Conservation (phyloP, 2,888 invertebrate species). For the Hartigia nigra region DNA sequence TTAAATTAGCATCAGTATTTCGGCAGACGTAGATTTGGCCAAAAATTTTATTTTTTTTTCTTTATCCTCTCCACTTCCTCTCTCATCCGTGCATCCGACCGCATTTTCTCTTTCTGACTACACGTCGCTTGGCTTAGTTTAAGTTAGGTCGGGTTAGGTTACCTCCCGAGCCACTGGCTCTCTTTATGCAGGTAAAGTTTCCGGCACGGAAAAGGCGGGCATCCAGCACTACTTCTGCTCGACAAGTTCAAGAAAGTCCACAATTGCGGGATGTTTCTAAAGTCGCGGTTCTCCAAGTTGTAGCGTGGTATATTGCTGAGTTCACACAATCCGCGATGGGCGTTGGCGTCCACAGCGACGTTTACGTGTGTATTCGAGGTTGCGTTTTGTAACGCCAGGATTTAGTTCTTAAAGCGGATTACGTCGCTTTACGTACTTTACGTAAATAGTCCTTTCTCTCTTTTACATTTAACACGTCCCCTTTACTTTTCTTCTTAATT, state of each 20-base stretch:
- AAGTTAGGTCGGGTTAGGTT: neutral
- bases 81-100: neutral
- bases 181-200: neutral
- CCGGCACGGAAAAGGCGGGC: neutral
- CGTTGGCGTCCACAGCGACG: neutral
- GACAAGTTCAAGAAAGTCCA: neutral
- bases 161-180: neutral
- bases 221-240: neutral
- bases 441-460: neutral
- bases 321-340: neutral
- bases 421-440: neutral
- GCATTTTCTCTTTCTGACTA: neutral
- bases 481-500: neutral
- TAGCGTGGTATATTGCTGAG: neutral
- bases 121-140: neutral
- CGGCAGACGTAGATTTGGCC: neutral
- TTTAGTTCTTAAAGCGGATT: neutral
- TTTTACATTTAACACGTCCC: neutral
- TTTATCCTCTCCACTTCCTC: neutral
- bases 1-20: neutral
- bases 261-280: neutral
- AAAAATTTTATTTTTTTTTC: neutral
- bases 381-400: neutral
- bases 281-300: neutral
- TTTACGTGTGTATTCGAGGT: neutral